Base-by-base conservation (phyloP, 2,797 vertebrate species). In the Tapirus indicus region DNA sequence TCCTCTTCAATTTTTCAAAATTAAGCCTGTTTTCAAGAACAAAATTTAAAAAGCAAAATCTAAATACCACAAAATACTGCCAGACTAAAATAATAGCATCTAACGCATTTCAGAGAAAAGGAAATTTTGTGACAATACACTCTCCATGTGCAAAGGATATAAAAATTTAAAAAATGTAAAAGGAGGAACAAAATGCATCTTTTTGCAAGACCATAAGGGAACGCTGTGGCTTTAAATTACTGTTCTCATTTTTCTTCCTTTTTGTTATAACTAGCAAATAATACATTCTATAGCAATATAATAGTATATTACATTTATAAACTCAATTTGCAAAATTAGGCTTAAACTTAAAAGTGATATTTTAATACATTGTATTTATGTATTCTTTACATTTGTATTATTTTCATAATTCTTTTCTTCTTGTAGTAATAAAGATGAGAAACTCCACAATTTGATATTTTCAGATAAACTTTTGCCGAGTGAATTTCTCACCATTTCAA, bases 51-150 rank as follows among this genome's bases (percentile, higher is more conserved):
- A 89, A 72, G 38, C 12, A 85, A 91, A 92, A 74, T 7, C 49
- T 66, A 96, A 97, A 27, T 88, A 86, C 29, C 54, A 74, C 29
- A 78, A 90, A 92, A 92, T 89, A 62, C 29, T 77, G 41, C 64
- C 35, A 94, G 44, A 75, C 52, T 75, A 79, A 97, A 95, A 68
- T 82, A 91, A 88, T 23, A 60, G 16, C 11, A 77, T 10, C 41
- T 93, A 91, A 86, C 29, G 17, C 95, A 78, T 35, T 0, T 41
- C 12, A 64, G 17, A 80, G 44, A 84, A 79, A 91, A 35, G 20
- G 14, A 71, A 93, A 77, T 52, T 44, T 84, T 94, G 18, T 68
- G 54, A 52, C 21, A 80, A 93, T 29, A 91, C 21, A 69, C 14
- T 49, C 4, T 78, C 7, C 25, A 69, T 85, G 32, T 79, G 7